phyloP scores from a whole-genome alignment of 64 coral and sea anemone genomes.

The Stichodactyla mertensii region DNA sequence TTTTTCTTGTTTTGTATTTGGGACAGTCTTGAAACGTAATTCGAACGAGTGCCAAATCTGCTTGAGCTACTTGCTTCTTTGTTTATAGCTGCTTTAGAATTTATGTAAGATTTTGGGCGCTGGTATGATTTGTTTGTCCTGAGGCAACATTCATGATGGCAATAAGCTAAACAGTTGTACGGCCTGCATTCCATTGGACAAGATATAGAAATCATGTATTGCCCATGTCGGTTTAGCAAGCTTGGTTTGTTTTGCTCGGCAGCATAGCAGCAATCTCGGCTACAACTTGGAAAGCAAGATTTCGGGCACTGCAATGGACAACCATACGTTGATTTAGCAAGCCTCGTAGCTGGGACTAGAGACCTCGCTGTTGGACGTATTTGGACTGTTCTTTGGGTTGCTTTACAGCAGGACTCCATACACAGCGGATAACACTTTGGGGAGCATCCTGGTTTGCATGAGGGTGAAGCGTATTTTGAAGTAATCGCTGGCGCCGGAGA shows the following conservation, averaged over 20 bases:
- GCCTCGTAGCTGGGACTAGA: background rate
- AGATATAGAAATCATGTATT: slow-evolving; percentile 37
- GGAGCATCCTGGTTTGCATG: slow-evolving; percentile 35
- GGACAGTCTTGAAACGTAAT: background rate
- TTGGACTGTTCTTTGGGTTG: background rate
- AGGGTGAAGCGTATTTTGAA: background rate
- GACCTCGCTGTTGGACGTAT: background rate
- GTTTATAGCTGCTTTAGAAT: background rate
- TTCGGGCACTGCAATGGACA: slow-evolving; percentile 30
- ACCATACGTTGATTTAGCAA: background rate
- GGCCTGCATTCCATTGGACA: slow-evolving; percentile 66
- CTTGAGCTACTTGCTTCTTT: background rate
- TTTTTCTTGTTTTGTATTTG: background rate
- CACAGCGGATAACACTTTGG: slow-evolving; percentile 37
- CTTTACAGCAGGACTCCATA: slow-evolving; percentile 42
- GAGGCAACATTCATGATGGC: slow-evolving; percentile 85
- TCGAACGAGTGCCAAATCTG: background rate
- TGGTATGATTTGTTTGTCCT: background rate
- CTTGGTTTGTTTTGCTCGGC: background rate
- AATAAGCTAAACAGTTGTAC: slow-evolving; percentile 76
- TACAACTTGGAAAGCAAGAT: slow-evolving; percentile 50
- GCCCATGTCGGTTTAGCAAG: background rate
- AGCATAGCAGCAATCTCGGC: slow-evolving; percentile 18
- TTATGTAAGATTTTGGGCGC: background rate
- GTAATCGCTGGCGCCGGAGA: background rate